Conservation (phyloP, 2,113 vertebrate genomes). For the Fregata magnificens region DNA sequence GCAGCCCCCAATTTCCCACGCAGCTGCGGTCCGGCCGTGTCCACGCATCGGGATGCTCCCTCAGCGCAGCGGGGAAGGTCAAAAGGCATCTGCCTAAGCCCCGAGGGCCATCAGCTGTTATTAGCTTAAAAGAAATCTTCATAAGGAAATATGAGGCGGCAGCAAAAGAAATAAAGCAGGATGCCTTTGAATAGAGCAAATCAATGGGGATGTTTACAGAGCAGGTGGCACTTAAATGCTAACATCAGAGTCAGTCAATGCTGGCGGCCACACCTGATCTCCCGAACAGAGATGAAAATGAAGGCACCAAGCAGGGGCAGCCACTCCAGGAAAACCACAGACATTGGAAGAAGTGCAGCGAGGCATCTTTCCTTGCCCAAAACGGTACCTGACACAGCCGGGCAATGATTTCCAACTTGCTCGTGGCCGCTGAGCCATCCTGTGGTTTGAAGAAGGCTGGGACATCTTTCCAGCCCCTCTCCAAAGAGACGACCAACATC, state of each 20-base stretch:
- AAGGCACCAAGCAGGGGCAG: neutral
- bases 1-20: accelerated
- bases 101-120: neutral
- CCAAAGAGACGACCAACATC: neutral
- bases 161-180: neutral
- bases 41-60: accelerated
- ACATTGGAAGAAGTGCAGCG: accelerated
- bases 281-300: neutral
- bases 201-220: neutral
- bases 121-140: neutral
- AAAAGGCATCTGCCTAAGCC: neutral
- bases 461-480: neutral
- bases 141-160: neutral
- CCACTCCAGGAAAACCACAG: neutral
- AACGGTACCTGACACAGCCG: accelerated
- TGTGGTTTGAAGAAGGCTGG: neutral
- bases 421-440: accelerated
- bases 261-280: neutral
- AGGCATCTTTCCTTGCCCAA: neutral
- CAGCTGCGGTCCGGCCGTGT: accelerated
- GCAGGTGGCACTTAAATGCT: neutral
- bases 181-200: neutral
- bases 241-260: neutral
- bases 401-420: neutral
- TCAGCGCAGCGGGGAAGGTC: accelerated